Conservation (phyloP, 2,113 vertebrate genomes). For the Megaleporinus macrocephalus region DNA sequence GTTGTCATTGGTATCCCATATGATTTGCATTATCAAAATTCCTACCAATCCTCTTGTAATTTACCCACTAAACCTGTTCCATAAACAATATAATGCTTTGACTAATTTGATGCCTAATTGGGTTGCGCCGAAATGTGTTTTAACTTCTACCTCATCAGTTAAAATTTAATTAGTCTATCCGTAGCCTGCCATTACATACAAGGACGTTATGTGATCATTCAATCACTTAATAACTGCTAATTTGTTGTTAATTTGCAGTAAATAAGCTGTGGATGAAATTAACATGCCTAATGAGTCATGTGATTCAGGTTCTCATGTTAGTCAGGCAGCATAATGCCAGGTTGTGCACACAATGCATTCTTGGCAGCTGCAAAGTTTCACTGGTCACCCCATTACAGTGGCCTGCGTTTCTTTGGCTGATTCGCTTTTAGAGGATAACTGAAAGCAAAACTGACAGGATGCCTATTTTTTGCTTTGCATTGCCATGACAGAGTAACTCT, state of each 20-base stretch:
- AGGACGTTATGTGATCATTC: constrained; percentile 21
- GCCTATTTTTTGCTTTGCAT: constrained; percentile 47
- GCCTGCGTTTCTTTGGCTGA: not conserved
- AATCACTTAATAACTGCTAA: constrained; percentile 37
- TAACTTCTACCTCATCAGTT: not conserved
- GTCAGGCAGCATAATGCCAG: constrained; percentile 24
- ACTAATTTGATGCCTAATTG: not conserved
- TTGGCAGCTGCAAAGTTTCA: not conserved
- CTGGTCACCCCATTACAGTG: not conserved
- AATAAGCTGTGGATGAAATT: constrained; percentile 38
- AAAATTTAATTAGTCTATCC: constrained; percentile 15
- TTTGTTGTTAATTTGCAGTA: constrained; percentile 21
- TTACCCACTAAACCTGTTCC: not conserved
- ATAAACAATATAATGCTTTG: not conserved
- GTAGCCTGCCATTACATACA: constrained; percentile 4
- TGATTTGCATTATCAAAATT: no score
- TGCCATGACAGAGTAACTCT: constrained; percentile 63
- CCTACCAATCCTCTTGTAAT: no score
- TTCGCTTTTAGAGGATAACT: not conserved
- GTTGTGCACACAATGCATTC: constrained; percentile 7
- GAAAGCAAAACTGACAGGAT: constrained; percentile 9
- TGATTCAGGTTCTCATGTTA: constrained; percentile 39
- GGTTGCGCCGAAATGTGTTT: not conserved
- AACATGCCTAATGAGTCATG: constrained; percentile 36
- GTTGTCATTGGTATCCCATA: no score